Percentiles rank a stretch among this genome's conserved stretches.
These are phyloP conservation scores for Chirona hameri DNA, from an alignment of 2,888 invertebrate genomes.

Conservation along the genomic window DNA sequence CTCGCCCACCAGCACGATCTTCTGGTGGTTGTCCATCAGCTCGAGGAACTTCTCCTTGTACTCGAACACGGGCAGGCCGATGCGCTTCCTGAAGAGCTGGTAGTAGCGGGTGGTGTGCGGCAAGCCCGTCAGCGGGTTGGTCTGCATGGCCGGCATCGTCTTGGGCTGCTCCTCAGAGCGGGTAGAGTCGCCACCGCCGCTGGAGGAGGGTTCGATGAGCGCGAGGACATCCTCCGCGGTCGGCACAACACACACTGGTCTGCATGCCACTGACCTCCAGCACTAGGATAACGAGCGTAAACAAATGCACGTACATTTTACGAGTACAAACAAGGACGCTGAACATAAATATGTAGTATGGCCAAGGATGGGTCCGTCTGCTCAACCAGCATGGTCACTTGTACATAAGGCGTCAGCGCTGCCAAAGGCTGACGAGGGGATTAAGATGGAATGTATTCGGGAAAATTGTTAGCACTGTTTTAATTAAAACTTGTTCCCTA, in stretches of 20 bases:
- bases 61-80: slow-evolving; percentile 94
- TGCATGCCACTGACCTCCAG: too few relatives aligned
- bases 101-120: slow-evolving; percentile 75
- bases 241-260: too few relatives aligned
- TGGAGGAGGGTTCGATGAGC: too few relatives aligned
- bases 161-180: neutral
- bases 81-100: slow-evolving; percentile 68
- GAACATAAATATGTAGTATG: neutral
- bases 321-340: neutral
- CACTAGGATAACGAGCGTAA: too few relatives aligned
- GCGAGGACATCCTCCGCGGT: too few relatives aligned
- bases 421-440: too few relatives aligned
- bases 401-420: too few relatives aligned
- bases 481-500: neutral
- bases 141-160: slow-evolving; percentile 1
- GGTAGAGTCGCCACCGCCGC: neutral
- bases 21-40: slow-evolving; percentile 85
- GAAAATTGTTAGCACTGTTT: too few relatives aligned
- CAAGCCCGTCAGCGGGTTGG: slow-evolving; percentile 72
- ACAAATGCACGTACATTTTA: neutral
- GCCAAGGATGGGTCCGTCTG: too few relatives aligned
- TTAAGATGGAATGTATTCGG: too few relatives aligned
- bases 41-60: slow-evolving; percentile 95
- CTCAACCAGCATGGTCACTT: too few relatives aligned
- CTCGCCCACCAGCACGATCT: slow-evolving; percentile 95